Percentiles rank a stretch among this genome's conserved stretches.
Evolutionary conservation across 2,797 vertebrate species (phyloP).

Genomic region (Melopsittacus undulatus): DNA sequence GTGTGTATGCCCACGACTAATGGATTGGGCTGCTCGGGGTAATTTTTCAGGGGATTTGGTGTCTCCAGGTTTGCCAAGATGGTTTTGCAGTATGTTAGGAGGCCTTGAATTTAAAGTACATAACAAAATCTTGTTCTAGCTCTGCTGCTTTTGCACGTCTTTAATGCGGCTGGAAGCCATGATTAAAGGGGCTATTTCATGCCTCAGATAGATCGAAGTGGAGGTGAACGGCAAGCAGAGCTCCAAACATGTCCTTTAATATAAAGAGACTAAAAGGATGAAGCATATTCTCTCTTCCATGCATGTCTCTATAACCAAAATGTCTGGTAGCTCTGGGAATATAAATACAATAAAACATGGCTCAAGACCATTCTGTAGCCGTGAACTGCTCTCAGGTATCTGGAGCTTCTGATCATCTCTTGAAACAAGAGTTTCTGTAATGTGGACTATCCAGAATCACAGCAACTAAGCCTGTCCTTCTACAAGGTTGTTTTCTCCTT

Average conservation of each 20-base stretch:
- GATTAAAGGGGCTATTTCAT: not conserved
- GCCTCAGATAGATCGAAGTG: not conserved
- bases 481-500: not conserved
- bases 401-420: not conserved
- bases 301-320: not conserved
- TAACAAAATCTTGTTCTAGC: not conserved
- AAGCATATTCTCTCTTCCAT: not conserved
- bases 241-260: not conserved
- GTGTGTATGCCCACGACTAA: not conserved
- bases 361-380: not conserved
- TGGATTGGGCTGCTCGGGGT: not conserved
- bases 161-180: not conserved
- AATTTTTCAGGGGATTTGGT: not conserved
- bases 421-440: not conserved
- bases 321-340: not conserved
- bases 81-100: not conserved
- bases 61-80: constrained; percentile 14
- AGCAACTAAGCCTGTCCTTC: not conserved
- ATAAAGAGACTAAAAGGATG: not conserved
- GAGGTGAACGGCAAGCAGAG: not conserved
- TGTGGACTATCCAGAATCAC: not conserved
- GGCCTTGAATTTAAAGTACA: not conserved
- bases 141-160: not conserved
- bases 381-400: not conserved
- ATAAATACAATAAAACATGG: not conserved